Percentiles rank a stretch among this genome's conserved stretches.
Conservation (phyloP, 2,113 vertebrate species). For the Oryctolagus cuniculus region mOryCun1.1 NC_091437.1:5413501-5414000, state of each 20-base stretch:
- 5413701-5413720: slow-evolving; percentile 52
- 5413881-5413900: not conserved
- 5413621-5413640: slow-evolving; percentile 52
- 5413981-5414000: slow-evolving; percentile 1
- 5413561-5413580: not conserved
- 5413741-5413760: not conserved
- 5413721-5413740: not conserved
- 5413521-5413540: not conserved
- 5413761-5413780: not conserved
- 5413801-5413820: not conserved
- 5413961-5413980: not conserved
- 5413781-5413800: not conserved
- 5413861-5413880: slow-evolving; percentile 24
- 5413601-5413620: not conserved
- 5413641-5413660: not conserved
- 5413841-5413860: not conserved
- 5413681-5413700: not conserved
- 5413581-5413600: not conserved
- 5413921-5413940: slow-evolving; percentile 6
- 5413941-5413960: not conserved
- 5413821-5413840: slow-evolving; percentile 1
- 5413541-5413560: not conserved
- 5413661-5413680: not conserved
- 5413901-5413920: not conserved
- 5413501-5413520: not conserved